These are phyloP conservation scores for Mactromeris polynyma DNA, from an alignment of 2,888 invertebrate species.

Conservation along the genomic window DNA sequence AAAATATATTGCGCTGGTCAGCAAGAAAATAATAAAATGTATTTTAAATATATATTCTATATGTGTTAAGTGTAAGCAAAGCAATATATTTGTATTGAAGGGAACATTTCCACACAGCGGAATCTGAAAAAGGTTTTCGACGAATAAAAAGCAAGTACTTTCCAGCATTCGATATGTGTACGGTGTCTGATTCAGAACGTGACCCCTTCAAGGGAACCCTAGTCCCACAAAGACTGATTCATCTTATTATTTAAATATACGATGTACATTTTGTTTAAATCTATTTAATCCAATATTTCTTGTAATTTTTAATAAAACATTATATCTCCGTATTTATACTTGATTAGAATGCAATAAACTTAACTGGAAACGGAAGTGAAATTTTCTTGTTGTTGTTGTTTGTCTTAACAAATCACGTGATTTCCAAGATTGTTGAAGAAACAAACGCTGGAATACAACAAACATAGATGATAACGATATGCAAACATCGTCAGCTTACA, in stretches of 20 bases:
- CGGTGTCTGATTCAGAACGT: not conserved
- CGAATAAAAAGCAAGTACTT: not conserved
- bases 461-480: no score
- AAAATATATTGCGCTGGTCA: not conserved
- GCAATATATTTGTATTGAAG: no score
- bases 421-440: no score
- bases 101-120: no score
- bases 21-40: not conserved
- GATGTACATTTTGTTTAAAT: not conserved
- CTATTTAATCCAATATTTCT: constrained; percentile 7
- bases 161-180: not conserved
- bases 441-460: no score
- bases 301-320: not conserved
- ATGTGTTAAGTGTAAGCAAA: no score
- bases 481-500: no score
- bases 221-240: not conserved
- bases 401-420: no score
- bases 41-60: no score
- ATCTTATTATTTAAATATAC: not conserved
- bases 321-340: not conserved
- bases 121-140: no score
- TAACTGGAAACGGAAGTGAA: not conserved
- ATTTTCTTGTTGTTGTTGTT: not conserved
- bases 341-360: not conserved
- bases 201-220: not conserved